Percentiles rank a stretch among this genome's conserved stretches.
Evolutionary conservation across 1,140 invertebrate species (phyloP).

Genomic region (Zaprionus vittiger): DNA sequence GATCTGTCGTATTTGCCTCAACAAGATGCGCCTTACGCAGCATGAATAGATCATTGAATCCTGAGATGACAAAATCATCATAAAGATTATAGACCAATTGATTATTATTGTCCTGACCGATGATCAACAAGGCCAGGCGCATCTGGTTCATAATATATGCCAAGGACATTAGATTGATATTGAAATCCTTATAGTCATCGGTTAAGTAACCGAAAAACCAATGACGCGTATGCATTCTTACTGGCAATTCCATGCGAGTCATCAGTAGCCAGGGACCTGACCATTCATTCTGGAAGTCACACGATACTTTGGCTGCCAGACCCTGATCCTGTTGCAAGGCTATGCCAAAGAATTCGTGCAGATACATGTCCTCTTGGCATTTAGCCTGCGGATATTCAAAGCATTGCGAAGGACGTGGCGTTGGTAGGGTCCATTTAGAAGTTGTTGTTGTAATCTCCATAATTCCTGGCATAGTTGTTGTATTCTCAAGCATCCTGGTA

Average conservation of each 20-base stretch:
- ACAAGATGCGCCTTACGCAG: conserved; percentile 61
- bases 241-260: conserved; percentile 58
- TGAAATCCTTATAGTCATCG: conserved; percentile 62
- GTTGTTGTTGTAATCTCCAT: conserved; percentile 1
- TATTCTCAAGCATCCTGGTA: too few relatives aligned
- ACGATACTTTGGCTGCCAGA: conserved; percentile 51
- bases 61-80: conserved; percentile 63
- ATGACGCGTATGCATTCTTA: conserved; percentile 54
- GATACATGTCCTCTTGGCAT: conserved; percentile 56
- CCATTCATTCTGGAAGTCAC: conserved; percentile 54
- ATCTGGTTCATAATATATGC: conserved; percentile 61
- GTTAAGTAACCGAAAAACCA: conserved; percentile 65
- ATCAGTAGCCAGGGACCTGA: conserved; percentile 67
- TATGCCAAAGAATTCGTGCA: conserved; percentile 65
- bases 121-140: conserved; percentile 60
- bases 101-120: conserved; percentile 59
- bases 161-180: conserved; percentile 59
- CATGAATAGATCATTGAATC: conserved; percentile 67
- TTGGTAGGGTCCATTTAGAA: neutral
- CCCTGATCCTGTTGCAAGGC: conserved; percentile 42
- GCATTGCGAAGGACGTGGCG: conserved; percentile 45
- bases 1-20: conserved; percentile 62
- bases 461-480: neutral
- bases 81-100: conserved; percentile 63
- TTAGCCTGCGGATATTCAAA: conserved; percentile 53